Evolutionary conservation across 2,797 vertebrate genomes (phyloP).

Genomic region (Spinus olivaceus): DNA sequence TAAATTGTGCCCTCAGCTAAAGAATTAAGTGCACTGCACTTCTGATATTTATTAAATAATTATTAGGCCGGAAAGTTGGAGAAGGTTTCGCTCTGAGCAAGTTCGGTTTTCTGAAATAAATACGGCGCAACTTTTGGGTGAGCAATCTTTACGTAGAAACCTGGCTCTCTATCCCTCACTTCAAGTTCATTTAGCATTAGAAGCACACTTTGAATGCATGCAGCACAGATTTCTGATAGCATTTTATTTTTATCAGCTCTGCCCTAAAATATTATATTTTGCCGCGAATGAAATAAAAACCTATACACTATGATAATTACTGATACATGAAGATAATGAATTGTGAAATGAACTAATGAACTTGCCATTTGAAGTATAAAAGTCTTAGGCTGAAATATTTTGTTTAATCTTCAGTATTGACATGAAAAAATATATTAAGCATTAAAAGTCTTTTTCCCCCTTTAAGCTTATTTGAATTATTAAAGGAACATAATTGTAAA

Average conservation of each 20-base stretch:
- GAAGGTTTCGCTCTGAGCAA: neutral
- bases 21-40: slow-evolving; percentile 53
- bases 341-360: neutral
- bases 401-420: neutral
- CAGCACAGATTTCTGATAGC: neutral
- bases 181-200: neutral
- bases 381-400: neutral
- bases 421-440: neutral
- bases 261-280: neutral
- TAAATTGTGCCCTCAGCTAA: slow-evolving; percentile 40
- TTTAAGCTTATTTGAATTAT: neutral
- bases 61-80: slow-evolving; percentile 55
- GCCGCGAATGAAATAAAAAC: neutral
- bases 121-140: neutral
- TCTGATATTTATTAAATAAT: slow-evolving; percentile 70
- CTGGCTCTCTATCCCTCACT: neutral
- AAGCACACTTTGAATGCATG: neutral
- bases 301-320: neutral
- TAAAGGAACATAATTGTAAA: neutral
- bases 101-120: slow-evolving; percentile 33
- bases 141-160: neutral
- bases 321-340: neutral
- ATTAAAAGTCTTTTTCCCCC: neutral
- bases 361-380: neutral
- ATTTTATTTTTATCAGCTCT: neutral